A percentile compares a stretch with the other conserved stretches of the same genome.
These are phyloP conservation scores for Jacana jacana DNA, from an alignment of 2,113 vertebrate species.

Conservation along the genomic window DNA sequence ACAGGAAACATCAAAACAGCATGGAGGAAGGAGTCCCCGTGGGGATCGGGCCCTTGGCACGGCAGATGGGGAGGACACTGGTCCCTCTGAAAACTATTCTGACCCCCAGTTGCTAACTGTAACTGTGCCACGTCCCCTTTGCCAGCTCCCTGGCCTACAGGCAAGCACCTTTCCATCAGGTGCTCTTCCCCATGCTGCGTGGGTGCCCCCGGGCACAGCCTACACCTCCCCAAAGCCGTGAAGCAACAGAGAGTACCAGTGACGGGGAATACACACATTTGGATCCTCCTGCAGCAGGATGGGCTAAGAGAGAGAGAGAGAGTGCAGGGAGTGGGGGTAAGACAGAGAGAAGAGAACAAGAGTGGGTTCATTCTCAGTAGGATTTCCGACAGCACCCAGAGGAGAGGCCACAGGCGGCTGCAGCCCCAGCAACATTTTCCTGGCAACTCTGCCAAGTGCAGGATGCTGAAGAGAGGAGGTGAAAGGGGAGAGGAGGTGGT, in stretches of 20 bases:
- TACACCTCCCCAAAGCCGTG: conserved; percentile 48
- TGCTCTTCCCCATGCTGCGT: conserved; percentile 41
- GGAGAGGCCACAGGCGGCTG: not conserved
- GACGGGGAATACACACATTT: conserved; percentile 82
- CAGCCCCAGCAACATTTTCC: not conserved
- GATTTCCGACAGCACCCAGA: not conserved
- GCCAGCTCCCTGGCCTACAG: not conserved
- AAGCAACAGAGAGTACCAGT: conserved; percentile 66
- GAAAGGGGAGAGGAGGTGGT: not conserved
- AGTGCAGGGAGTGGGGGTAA: conserved; percentile 37
- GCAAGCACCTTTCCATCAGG: not conserved
- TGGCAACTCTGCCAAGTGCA: not conserved
- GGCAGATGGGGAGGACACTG: not conserved
- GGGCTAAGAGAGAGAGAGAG: conserved; percentile 73
- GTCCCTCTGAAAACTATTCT: not conserved
- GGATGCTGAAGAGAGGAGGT: not conserved
- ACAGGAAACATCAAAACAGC: conserved; percentile 10
- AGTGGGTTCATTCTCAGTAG: conserved; percentile 65
- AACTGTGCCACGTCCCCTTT: not conserved
- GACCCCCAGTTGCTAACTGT: not conserved
- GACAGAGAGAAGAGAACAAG: conserved; percentile 76
- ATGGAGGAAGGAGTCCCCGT: not conserved
- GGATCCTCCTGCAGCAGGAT: conserved; percentile 79
- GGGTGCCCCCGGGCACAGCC: conserved; percentile 19
- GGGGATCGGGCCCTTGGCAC: not conserved